These are phyloP conservation scores for Eurystomus gularis DNA, from an alignment of 2,113 vertebrate genomes.

Conservation along the genomic window DNA sequence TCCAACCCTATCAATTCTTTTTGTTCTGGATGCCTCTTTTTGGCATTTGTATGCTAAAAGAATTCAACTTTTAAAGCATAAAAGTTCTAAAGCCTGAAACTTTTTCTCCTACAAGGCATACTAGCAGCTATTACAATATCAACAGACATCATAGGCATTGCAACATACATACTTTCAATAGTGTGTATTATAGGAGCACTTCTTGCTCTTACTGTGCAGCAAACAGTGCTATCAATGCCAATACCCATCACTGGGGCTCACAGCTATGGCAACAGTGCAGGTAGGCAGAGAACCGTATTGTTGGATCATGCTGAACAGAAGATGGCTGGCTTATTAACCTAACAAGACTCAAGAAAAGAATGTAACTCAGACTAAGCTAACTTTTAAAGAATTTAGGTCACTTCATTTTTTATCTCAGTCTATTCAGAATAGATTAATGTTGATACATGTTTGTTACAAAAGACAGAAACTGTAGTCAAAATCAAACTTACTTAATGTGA, in stretches of 20 bases:
- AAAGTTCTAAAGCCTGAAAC: not conserved
- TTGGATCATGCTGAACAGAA: not conserved
- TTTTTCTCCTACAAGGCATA: not conserved
- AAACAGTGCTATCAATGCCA: not conserved
- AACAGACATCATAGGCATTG: not conserved
- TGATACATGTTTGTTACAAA: not conserved
- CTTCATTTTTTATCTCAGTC: not conserved
- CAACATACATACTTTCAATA: not conserved
- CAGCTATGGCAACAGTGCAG: not conserved
- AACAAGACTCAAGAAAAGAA: not conserved
- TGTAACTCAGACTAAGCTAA: not conserved
- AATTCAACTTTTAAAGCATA: not conserved
- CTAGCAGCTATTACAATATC: not conserved
- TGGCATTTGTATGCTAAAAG: not conserved
- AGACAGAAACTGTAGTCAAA: not conserved
- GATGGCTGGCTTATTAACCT: not conserved
- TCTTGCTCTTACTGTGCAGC: not conserved
- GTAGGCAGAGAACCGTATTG: not conserved
- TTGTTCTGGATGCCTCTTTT: not conserved
- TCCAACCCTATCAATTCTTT: too few relatives aligned
- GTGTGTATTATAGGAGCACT: not conserved
- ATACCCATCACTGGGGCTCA: not conserved
- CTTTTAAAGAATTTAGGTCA: not conserved
- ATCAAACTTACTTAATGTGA: not conserved
- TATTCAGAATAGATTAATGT: not conserved